phyloP scores from a whole-genome alignment of 1,140 invertebrate species.

The Drosophila pandora region DNA sequence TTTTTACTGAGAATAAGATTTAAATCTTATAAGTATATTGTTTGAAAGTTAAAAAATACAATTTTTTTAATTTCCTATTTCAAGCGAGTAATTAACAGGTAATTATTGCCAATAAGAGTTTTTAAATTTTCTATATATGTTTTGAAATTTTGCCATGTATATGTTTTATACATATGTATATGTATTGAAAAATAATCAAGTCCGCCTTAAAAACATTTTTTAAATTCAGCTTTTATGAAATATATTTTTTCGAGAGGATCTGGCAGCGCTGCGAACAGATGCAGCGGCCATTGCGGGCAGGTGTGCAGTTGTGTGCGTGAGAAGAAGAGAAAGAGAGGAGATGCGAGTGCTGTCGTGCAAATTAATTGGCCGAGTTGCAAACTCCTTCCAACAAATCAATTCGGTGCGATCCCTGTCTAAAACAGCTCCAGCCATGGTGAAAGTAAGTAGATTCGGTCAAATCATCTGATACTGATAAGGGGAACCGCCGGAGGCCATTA shows the following conservation, averaged over 20 bases:
- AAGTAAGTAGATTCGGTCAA: constrained; percentile 46
- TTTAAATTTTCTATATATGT: too few species aligned
- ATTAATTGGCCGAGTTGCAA: constrained; percentile 66
- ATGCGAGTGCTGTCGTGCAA: constrained; percentile 72
- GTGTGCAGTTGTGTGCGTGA: constrained; percentile 20
- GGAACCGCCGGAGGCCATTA: constrained; percentile 19
- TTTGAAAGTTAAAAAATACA: too few species aligned
- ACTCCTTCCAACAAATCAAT: constrained; percentile 48
- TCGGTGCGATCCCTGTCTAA: constrained; percentile 59
- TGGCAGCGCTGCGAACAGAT: constrained; percentile 53
- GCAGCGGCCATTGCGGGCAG: constrained; percentile 27
- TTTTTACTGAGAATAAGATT: background rate
- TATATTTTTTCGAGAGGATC: constrained; percentile 7
- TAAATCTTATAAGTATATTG: too few species aligned
- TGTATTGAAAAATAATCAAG: too few species aligned
- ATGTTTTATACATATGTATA: too few species aligned
- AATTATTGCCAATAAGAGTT: too few species aligned
- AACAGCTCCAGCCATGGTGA: constrained; percentile 68
- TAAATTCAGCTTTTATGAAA: background rate
- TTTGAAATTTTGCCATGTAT: too few species aligned
- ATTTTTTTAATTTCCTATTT: too few species aligned
- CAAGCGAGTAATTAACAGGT: too few species aligned
- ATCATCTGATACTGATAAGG: background rate
- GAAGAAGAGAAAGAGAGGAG: constrained; percentile 48
- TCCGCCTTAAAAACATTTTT: background rate